Conservation (phyloP, 2,113 vertebrate genomes). For the Carassius carassius region DNA sequence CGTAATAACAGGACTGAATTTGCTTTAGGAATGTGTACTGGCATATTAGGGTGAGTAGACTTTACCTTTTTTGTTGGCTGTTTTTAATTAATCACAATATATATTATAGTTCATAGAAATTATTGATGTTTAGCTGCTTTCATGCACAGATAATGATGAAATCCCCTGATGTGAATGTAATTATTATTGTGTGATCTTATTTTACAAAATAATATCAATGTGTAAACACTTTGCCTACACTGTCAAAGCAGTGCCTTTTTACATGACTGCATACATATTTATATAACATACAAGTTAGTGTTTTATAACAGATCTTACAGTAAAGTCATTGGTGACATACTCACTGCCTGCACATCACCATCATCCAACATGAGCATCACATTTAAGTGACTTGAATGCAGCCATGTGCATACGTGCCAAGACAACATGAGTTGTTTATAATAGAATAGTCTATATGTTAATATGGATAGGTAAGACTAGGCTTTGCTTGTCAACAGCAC, state of each 20-base stretch:
- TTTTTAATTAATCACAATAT: not conserved
- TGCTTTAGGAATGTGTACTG: slow-evolving; percentile 9
- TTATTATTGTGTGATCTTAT: not conserved
- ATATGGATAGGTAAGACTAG: not conserved
- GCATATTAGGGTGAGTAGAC: slow-evolving; percentile 12
- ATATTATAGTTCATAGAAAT: not conserved
- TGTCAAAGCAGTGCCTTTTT: not conserved
- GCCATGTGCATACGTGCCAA: not conserved
- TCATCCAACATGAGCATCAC: not conserved
- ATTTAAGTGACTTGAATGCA: not conserved
- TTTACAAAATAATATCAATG: not conserved
- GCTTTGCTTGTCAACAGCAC: not conserved
- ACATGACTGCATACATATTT: not conserved
- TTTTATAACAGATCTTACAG: too few relatives aligned
- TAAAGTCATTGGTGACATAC: not conserved
- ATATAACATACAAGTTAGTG: not conserved
- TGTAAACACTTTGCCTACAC: not conserved
- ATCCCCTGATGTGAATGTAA: not conserved
- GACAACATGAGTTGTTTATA: not conserved
- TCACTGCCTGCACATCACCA: not conserved
- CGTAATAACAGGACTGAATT: not conserved
- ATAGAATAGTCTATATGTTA: not conserved
- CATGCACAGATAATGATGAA: not conserved
- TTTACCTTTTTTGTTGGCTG: not conserved
- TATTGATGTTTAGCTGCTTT: not conserved